Conservation (phyloP, 2,888 invertebrate species). For the Nudaria mundana region DNA sequence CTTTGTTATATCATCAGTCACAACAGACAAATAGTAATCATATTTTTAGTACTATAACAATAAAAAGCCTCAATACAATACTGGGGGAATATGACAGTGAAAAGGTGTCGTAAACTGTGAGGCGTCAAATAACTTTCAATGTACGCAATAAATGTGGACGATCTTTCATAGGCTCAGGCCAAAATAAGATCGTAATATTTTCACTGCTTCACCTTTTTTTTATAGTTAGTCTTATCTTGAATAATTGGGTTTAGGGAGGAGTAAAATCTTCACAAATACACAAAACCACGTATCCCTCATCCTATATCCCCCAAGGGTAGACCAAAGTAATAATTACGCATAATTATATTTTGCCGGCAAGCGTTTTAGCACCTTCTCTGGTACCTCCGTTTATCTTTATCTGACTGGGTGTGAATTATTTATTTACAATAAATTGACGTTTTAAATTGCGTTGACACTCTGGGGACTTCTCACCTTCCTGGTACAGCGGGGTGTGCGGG, state of each 20-base stretch:
- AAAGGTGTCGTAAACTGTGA: constrained; percentile 3
- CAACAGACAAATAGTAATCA: constrained; percentile 3
- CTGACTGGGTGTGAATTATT: too few relatives aligned
- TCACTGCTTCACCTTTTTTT: background rate
- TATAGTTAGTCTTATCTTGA: background rate
- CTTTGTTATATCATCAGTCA: too few relatives aligned
- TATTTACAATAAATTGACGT: too few relatives aligned
- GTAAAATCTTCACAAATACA: background rate
- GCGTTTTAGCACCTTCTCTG: too few relatives aligned
- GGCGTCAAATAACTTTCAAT: constrained; percentile 6
- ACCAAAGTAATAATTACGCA: too few relatives aligned
- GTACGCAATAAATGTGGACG: constrained; percentile 5
- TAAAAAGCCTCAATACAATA: constrained; percentile 4
- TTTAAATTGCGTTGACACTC: too few relatives aligned
- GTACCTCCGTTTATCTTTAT: too few relatives aligned
- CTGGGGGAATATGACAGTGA: constrained; percentile 1
- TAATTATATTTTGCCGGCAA: too few relatives aligned
- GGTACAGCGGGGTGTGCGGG: too few relatives aligned
- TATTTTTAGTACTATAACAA: constrained; percentile 1
- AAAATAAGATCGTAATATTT: background rate
- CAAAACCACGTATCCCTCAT: too few relatives aligned
- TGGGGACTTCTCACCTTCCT: too few relatives aligned
- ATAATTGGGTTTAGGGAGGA: background rate
- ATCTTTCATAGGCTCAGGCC: background rate
- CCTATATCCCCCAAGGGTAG: background rate